Conservation (phyloP, 2,797 vertebrate species). For the Tapirus indicus region DNA sequence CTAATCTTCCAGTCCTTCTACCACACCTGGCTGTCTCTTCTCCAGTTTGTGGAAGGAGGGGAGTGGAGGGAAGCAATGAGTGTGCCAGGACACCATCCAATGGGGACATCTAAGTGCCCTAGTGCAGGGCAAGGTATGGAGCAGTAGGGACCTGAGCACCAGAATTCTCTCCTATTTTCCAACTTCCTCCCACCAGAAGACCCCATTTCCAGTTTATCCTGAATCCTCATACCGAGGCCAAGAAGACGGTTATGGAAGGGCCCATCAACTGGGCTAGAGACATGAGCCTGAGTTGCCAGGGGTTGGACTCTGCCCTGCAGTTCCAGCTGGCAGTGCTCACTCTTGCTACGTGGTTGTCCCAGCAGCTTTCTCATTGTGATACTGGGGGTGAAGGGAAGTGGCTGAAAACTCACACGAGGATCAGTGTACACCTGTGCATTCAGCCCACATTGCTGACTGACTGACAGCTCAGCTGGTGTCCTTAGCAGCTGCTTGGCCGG, state of each 20-base stretch:
- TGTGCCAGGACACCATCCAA: neutral
- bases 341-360: neutral
- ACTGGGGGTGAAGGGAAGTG: neutral
- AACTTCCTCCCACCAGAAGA: conserved; percentile 15
- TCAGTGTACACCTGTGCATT: neutral
- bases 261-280: neutral
- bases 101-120: neutral
- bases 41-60: conserved; percentile 33
- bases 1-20: conserved; percentile 16
- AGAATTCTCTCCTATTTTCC: conserved; percentile 30
- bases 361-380: conserved; percentile 19
- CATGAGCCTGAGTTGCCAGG: neutral
- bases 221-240: neutral
- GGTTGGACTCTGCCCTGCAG: neutral
- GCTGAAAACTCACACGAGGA: neutral
- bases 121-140: neutral
- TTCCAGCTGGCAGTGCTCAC: neutral
- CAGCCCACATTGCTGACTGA: neutral
- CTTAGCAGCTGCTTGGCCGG: neutral
- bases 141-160: neutral
- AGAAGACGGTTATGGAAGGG: neutral
- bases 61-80: neutral
- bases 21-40: neutral
- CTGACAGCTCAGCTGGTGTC: neutral
- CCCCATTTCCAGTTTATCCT: neutral